Conservation (phyloP, 1,140 invertebrate species). For the Wiebesia pumilae region DNA sequence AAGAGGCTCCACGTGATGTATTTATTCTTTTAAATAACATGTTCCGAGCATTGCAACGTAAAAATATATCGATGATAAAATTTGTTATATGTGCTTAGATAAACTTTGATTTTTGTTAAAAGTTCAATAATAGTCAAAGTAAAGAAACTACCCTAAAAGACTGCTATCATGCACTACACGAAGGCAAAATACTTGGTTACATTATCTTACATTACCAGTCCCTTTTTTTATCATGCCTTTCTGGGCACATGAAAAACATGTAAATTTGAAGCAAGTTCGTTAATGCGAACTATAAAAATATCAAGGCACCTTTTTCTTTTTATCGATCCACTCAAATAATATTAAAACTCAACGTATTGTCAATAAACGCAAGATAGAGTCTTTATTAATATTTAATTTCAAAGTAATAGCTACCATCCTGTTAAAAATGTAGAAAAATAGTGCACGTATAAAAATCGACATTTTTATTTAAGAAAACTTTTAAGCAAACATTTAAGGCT, state of each 20-base stretch:
- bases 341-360: not conserved
- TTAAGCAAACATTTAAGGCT: too few relatives aligned
- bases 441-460: not conserved
- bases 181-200: not conserved
- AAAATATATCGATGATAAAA: not conserved
- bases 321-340: not conserved
- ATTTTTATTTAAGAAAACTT: too few relatives aligned
- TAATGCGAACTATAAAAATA: not conserved
- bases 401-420: not conserved
- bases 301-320: not conserved
- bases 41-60: not conserved
- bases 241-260: not conserved
- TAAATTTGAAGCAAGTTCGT: not conserved
- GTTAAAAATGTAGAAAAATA: not conserved
- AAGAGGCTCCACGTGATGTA: too few relatives aligned
- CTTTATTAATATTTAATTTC: not conserved
- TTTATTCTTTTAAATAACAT: not conserved
- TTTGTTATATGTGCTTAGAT: not conserved
- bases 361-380: not conserved
- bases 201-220: constrained; percentile 1
- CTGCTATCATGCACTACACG: not conserved
- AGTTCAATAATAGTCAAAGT: not conserved
- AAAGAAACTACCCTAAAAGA: constrained; percentile 14
- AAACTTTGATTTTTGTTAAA: not conserved
- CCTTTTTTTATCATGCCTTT: not conserved